Conservation (phyloP, 2,113 vertebrate species). For the Silurus glanis region DNA sequence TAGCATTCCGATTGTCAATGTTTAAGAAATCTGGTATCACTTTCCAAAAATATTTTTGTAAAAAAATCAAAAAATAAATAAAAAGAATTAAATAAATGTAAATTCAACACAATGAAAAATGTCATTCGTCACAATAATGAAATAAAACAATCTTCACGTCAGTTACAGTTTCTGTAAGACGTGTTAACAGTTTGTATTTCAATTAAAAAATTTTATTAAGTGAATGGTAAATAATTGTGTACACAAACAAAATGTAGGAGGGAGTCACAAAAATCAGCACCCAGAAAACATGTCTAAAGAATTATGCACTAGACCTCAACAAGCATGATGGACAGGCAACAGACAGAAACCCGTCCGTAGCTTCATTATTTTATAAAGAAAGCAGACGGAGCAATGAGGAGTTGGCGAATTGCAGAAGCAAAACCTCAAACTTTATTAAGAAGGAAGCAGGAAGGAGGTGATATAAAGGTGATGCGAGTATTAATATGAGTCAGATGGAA, state of each 20-base stretch:
- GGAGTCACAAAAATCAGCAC: background rate
- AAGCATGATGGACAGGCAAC: background rate
- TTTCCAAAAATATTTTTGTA: background rate
- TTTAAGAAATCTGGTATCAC: background rate
- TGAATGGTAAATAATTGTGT: background rate
- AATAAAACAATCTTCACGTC: background rate
- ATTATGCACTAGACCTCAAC: background rate
- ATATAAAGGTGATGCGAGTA: constrained; percentile 11
- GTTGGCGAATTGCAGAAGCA: background rate
- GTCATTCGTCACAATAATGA: background rate
- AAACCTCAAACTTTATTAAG: constrained; percentile 29
- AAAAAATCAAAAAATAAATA: too few relatives aligned
- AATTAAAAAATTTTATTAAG: background rate
- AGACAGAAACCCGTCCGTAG: background rate
- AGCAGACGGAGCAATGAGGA: background rate
- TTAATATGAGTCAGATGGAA: constrained; percentile 2
- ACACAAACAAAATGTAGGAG: background rate
- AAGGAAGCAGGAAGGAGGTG: background rate
- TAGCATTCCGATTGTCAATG: background rate
- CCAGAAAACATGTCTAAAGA: background rate
- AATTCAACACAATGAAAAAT: background rate
- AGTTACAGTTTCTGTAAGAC: background rate
- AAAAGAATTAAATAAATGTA: background rate
- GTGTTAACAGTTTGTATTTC: background rate
- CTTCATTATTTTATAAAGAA: background rate